Evolutionary conservation across 1,140 invertebrate species (phyloP), one percentile per base, ranked within the genome.

Genomic region (Phortica variegata): DNA sequence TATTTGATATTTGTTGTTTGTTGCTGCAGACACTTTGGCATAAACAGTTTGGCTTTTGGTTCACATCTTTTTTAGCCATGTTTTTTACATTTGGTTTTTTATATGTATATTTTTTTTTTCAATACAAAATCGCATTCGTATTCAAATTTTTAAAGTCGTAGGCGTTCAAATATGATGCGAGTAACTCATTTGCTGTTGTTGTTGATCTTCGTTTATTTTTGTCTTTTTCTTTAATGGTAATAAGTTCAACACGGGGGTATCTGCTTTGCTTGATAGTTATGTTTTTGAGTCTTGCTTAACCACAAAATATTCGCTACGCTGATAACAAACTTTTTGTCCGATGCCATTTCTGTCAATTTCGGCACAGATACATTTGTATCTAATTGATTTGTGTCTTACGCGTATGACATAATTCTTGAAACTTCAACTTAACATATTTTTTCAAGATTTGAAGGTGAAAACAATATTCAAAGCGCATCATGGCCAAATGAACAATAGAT

Each of bases 61-160:
- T 46, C 47, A 46, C 31, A 50, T 46, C 32, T 40, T 49, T 53
- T 42, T 47, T 49, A 58, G 48, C 41, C 31, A 16, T 13, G 10
- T 12, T 58, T 52, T 32, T 33, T 54, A 49, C 44, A 57, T 57
- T 57, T 65, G 50, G 47, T 19, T 36, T 55, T 52, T 60, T 65
- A 29, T 56, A 43, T 45, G 45, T 65, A 54, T 56, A 46, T 50
- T 34, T 52, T 56, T 49, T 52, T 38, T 52, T 43, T 33, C 31
- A 42, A 57, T 46, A 56, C 38, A 32, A 39, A 29, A 32, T 33
- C 31, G 39, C 32, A 23, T 43, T 23, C 32, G 19, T 12, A 39
- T 26, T 41, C 17, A 43, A 47, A 56, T 56, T 56, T 56, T 56
- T 56, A 56, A 56, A 29, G 10, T 39, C 10, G 26, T 20, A 41